phyloP scores from a whole-genome alignment of 2,888 invertebrate species.

The Monochamus alternatus region DNA sequence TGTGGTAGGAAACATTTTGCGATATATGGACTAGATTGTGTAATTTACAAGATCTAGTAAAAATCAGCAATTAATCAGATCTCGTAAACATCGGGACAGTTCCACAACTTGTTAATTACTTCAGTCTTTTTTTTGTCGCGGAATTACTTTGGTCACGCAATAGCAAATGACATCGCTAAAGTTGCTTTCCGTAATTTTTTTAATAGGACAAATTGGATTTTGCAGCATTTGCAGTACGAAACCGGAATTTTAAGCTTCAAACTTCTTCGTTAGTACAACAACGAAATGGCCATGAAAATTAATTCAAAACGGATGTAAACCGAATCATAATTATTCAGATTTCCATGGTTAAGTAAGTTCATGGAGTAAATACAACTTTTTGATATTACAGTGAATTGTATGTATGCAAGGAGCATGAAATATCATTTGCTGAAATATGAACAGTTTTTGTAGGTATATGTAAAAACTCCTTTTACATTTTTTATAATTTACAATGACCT shows the following conservation, averaged over 20 bases:
- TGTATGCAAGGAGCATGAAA: not conserved
- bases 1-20: too few species aligned
- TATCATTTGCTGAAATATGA: too few species aligned
- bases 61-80: too few species aligned
- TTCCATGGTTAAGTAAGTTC: not conserved
- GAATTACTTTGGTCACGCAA: not conserved
- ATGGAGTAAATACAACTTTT: not conserved
- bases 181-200: slow-evolving; percentile 48
- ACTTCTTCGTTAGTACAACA: not conserved
- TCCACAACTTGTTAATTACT: not conserved
- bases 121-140: not conserved
- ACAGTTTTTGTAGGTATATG: too few species aligned
- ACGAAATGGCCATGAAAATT: not conserved
- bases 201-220: slow-evolving; percentile 51
- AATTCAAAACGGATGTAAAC: not conserved
- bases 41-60: too few species aligned
- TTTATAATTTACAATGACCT: too few species aligned
- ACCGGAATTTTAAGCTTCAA: slow-evolving; percentile 36
- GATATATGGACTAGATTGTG: too few species aligned
- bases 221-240: slow-evolving; percentile 40
- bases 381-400: not conserved
- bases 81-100: not conserved
- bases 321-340: too few species aligned
- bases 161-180: slow-evolving; percentile 43
- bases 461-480: too few species aligned